phyloP scores from a whole-genome alignment of 1,140 invertebrate genomes.

The Archivesica marissinica region DNA sequence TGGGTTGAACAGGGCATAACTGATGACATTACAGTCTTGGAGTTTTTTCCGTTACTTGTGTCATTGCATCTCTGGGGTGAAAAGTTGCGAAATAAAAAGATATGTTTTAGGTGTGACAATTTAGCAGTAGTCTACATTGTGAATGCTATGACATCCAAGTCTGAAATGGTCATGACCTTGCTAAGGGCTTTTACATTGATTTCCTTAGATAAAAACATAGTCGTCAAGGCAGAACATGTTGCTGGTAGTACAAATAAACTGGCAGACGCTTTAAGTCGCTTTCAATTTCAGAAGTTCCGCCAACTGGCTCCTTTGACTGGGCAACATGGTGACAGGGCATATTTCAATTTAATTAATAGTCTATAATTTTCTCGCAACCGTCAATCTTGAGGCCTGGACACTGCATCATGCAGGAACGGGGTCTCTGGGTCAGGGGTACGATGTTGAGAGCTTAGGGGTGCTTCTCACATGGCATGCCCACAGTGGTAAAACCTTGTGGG shows the following conservation, averaged over 20 bases:
- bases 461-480: too few species aligned
- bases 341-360: too few species aligned
- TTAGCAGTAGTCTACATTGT: conserved; percentile 45
- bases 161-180: conserved; percentile 35
- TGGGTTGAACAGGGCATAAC: conserved; percentile 39
- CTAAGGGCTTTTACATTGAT: conserved; percentile 8
- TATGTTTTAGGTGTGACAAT: conserved; percentile 52
- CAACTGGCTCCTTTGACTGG: conserved; percentile 20
- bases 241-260: conserved; percentile 26
- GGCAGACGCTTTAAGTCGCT: conserved; percentile 59
- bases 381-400: too few species aligned
- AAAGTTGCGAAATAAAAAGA: conserved; percentile 47
- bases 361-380: too few species aligned
- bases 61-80: conserved; percentile 40
- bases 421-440: too few species aligned
- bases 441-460: too few species aligned
- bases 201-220: conserved; percentile 57
- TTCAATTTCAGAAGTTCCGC: conserved; percentile 28
- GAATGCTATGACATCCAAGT: conserved; percentile 52
- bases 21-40: conserved; percentile 61
- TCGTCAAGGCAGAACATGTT: conserved; percentile 56
- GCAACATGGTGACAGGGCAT: too few species aligned
- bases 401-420: too few species aligned
- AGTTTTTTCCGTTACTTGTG: conserved; percentile 62
- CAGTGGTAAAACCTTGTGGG: too few species aligned